A percentile compares a stretch with the other conserved stretches of the same genome.
Conservation (phyloP, 2,888 invertebrate species). For the Sinhomidia bicolor region DNA sequence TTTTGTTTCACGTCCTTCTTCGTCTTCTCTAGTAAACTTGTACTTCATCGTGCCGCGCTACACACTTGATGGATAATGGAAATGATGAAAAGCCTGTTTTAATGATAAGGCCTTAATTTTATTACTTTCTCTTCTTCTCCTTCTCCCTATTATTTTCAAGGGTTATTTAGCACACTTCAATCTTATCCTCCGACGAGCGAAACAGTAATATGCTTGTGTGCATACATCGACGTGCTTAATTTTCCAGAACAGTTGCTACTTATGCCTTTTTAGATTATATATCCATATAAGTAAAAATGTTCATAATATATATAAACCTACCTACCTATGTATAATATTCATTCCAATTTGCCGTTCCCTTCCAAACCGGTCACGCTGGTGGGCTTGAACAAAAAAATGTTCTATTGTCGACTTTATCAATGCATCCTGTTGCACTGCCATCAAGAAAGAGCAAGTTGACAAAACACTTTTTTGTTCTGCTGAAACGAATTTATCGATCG, state of each 20-base stretch:
- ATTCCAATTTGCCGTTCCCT: no score
- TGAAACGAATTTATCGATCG: slow-evolving; percentile 42
- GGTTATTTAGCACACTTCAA: slow-evolving; percentile 36
- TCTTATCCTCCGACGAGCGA: not conserved
- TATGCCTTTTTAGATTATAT: no score
- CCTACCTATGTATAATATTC: no score
- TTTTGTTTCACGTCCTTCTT: not conserved
- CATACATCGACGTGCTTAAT: not conserved
- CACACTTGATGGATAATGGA: slow-evolving; percentile 27
- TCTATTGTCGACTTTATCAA: not conserved
- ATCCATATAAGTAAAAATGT: no score
- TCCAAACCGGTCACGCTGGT: no score
- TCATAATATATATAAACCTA: no score
- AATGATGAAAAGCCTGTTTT: slow-evolving; percentile 31
- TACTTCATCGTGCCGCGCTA: no score
- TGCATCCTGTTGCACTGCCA: slow-evolving; percentile 35
- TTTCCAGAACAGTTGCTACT: not conserved
- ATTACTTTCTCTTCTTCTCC: slow-evolving; percentile 24
- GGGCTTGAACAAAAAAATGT: not conserved
- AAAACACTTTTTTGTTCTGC: not conserved
- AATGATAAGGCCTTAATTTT: slow-evolving; percentile 45
- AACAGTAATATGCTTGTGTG: not conserved
- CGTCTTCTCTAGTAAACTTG: no score
- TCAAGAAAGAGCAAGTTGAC: not conserved
- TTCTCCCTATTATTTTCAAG: slow-evolving; percentile 22